Base-by-base conservation (phyloP, 2,113 vertebrate genomes). In the Centropristis striata region DNA sequence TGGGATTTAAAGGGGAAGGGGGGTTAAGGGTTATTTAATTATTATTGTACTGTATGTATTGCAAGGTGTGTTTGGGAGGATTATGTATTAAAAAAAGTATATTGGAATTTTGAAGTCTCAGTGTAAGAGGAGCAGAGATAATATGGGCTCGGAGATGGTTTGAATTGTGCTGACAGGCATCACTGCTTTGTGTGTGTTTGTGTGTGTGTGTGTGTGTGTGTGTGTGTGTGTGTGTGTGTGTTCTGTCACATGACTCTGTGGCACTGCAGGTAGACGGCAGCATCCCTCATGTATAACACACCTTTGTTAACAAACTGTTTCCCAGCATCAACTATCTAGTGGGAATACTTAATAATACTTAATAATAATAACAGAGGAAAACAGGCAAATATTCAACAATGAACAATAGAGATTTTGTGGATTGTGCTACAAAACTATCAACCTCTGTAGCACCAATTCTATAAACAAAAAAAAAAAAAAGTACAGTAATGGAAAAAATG, bases 1-100 rank as follows among this genome's bases (percentile, higher is more conserved):
- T 88, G 86, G 83, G 73, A 81, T 68, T 50, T 53, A 1, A 76
- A 54, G 72, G 87, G 80, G 49, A 54, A 70, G 87, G 80, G 49
- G 84, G 81, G 83, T 66, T 41, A 23, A 18, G 80, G 88, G 80
- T 72, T 83, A 90, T 88, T 92, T 92, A 88, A 89, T 83, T 88
- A 21, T 80, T 61, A 68, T 69, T 86, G 81, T 90, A 72, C 61
- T 73, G 51, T 92, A 78, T 78, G 85, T 93, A 81, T 86, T 86
- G 49, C 54, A 69, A 80, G 49, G 78, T 76, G 59, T 84, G 69
- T 86, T 81, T 44, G 55, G 60, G 20, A 75, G 28, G 46, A 61
- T 80, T 41, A 28, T 46, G 41, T 80, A 37, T 79, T 71, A 37
- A 61, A 73, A 47, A 59, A 83, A 32, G n/a, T 84, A 49, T 76